Evolutionary conservation across 2,113 vertebrate species (phyloP).

Genomic region (Ctenomys sociabilis): DNA sequence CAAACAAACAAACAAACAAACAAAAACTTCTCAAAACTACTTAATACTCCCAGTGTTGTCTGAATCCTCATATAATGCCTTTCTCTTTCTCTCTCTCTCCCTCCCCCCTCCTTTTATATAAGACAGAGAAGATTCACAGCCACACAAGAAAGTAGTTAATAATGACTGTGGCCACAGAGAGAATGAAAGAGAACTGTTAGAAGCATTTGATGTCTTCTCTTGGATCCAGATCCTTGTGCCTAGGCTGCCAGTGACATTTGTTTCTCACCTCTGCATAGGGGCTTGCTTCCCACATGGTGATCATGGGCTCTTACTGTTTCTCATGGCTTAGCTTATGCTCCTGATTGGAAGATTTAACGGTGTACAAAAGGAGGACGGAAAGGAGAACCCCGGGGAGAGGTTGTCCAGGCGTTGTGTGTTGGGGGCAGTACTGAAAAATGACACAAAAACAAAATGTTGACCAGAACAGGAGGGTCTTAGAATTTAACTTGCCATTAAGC

Average conservation of each 20-base stretch:
- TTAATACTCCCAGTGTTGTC: constrained; percentile 30
- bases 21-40: background rate
- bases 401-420: background rate
- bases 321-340: constrained; percentile 72
- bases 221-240: constrained; percentile 1
- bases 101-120: constrained; percentile 51
- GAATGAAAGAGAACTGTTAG: constrained; percentile 50
- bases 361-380: constrained; percentile 39
- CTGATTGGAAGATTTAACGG: constrained; percentile 47
- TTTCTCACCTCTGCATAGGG: constrained; percentile 20
- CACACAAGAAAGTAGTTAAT: constrained; percentile 9
- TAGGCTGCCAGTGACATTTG: constrained; percentile 59
- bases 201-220: constrained; percentile 47
- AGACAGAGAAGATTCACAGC: constrained; percentile 59
- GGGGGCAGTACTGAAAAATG: background rate
- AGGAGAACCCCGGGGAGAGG: background rate
- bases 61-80: constrained; percentile 52
- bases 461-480: background rate
- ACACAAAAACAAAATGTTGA: background rate
- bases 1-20: no score
- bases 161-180: constrained; percentile 50
- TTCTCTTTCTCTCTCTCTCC: constrained; percentile 29
- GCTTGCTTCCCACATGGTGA: constrained; percentile 48
- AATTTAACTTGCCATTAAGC: background rate
- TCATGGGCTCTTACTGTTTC: constrained; percentile 60